A percentile compares a stretch with the other conserved stretches of the same genome.
phyloP scores from a whole-genome alignment of 1,140 invertebrate genomes.

The Drosophila parvula region DNA sequence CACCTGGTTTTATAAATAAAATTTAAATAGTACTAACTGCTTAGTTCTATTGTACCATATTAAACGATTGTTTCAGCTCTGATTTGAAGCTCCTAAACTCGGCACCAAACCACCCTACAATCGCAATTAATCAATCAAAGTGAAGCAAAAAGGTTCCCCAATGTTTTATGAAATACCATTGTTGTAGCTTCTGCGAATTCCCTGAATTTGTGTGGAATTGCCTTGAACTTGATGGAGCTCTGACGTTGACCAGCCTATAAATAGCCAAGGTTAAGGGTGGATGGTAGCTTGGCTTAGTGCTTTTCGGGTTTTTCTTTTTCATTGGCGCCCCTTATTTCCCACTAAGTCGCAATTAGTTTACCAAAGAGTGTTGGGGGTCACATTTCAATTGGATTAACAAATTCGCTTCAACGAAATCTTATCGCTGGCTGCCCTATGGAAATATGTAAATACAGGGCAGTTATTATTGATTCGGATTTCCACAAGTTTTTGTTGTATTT shows the following conservation, averaged over 20 bases:
- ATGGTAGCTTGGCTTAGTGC: neutral
- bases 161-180: slow-evolving; percentile 41
- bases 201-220: slow-evolving; percentile 43
- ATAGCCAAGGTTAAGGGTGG: slow-evolving; percentile 67
- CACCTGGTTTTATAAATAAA: neutral
- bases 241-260: slow-evolving; percentile 35
- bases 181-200: slow-evolving; percentile 55
- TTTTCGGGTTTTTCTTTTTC: slow-evolving; percentile 31
- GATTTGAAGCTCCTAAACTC: neutral
- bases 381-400: slow-evolving; percentile 56
- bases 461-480: slow-evolving; percentile 44
- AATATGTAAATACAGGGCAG: slow-evolving; percentile 33
- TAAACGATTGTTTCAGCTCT: neutral
- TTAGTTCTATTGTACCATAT: neutral
- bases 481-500: slow-evolving; percentile 9
- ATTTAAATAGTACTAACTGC: neutral
- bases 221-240: slow-evolving; percentile 71
- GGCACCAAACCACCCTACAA: neutral
- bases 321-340: slow-evolving; percentile 5
- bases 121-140: slow-evolving; percentile 50
- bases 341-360: slow-evolving; percentile 33
- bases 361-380: neutral
- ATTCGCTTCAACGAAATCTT: slow-evolving; percentile 48
- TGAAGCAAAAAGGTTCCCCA: slow-evolving; percentile 6
- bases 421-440: slow-evolving; percentile 8